A percentile compares a stretch with the other conserved stretches of the same genome.
phyloP scores from a whole-genome alignment of 2,113 vertebrate species.

The Nyctibius bracteatus region DNA sequence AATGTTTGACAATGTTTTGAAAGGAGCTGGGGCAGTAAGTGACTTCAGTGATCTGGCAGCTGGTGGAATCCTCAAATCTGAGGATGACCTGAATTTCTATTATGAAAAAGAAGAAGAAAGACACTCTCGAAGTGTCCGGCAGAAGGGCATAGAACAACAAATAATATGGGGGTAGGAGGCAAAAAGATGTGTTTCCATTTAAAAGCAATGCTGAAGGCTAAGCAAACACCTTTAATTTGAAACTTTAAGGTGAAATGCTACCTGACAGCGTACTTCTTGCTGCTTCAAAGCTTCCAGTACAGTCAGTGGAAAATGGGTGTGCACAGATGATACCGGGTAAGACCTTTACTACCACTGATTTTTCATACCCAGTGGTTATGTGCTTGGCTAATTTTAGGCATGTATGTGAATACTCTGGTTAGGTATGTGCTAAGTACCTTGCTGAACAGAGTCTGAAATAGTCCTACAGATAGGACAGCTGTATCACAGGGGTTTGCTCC shows the following conservation, averaged over 20 bases:
- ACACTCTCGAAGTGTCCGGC: background rate
- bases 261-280: background rate
- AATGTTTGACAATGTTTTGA: background rate
- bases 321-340: background rate
- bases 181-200: background rate
- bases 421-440: background rate
- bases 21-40: background rate
- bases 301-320: background rate
- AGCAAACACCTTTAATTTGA: background rate
- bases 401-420: background rate
- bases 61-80: background rate
- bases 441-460: background rate
- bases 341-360: background rate
- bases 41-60: background rate
- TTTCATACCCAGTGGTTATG: background rate
- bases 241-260: background rate
- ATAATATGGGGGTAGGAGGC: background rate
- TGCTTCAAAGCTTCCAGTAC: background rate
- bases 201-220: background rate
- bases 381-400: slow-evolving; percentile 23
- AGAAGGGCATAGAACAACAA: background rate
- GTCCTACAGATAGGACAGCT: background rate
- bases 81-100: background rate
- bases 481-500: background rate
- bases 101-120: background rate